Evolutionary conservation across 2,113 vertebrate species (phyloP).

Genomic region (Elaphurus davidianus): DNA sequence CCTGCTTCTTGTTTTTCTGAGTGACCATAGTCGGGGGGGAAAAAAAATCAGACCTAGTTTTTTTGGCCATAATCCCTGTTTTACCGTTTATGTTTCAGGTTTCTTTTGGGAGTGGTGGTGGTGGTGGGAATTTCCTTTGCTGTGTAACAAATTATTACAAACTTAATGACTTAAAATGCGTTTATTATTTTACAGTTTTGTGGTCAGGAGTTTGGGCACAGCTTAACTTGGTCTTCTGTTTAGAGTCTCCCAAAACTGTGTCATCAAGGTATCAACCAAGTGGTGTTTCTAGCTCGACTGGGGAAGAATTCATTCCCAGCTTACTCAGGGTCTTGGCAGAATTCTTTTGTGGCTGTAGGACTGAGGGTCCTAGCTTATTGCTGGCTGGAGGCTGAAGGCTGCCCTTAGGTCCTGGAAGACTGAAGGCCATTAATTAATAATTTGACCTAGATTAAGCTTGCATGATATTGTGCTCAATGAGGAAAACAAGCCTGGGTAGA

Average conservation of each 20-base stretch:
- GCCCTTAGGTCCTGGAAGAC: not conserved
- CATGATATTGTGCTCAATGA: not conserved
- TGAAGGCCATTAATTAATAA: not conserved
- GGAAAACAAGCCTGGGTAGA: not conserved
- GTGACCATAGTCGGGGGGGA: not conserved
- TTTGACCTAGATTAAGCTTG: not conserved
- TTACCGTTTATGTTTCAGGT: not conserved
- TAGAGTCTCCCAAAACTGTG: not conserved
- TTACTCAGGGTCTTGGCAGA: not conserved
- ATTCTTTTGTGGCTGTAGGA: not conserved
- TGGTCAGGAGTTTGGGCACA: not conserved
- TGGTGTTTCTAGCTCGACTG: not conserved
- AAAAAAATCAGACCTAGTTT: not conserved
- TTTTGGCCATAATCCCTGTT: not conserved
- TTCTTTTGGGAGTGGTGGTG: not conserved
- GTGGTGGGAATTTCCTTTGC: not conserved
- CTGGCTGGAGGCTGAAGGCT: not conserved
- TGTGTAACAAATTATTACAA: not conserved
- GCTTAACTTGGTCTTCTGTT: not conserved
- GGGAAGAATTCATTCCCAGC: not conserved
- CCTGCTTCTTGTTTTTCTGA: not conserved
- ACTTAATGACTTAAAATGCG: not conserved
- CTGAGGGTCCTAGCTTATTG: not conserved
- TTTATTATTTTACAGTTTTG: not conserved
- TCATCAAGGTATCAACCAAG: accelerated